A percentile compares a stretch with the other conserved stretches of the same genome.
These are phyloP conservation scores for Deroptyus accipitrinus DNA, from an alignment of 2,113 vertebrate genomes.

Conservation along the genomic window DNA sequence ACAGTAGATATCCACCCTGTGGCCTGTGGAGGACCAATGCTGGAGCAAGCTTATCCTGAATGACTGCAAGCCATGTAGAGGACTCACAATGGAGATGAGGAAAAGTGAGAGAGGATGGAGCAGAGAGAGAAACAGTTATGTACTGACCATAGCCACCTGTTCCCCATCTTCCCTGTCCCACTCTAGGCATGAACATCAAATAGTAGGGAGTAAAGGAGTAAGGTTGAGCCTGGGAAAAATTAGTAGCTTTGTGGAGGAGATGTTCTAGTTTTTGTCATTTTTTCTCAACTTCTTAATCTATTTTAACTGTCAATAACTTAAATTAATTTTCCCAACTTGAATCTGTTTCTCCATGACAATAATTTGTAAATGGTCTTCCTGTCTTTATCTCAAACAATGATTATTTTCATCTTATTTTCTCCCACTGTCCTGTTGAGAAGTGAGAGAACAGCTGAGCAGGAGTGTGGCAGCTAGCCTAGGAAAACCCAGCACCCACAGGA, in stretches of 20 bases:
- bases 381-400: not conserved
- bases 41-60: not conserved
- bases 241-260: not conserved
- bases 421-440: not conserved
- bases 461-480: not conserved
- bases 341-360: not conserved
- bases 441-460: not conserved
- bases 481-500: not conserved
- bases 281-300: not conserved
- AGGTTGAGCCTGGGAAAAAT: not conserved
- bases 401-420: not conserved
- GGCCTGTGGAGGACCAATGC: not conserved
- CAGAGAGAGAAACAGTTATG: accelerated
- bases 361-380: not conserved
- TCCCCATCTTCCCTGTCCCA: not conserved
- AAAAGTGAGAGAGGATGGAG: not conserved
- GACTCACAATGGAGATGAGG: not conserved
- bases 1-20: not conserved
- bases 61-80: not conserved
- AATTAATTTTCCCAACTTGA: not conserved
- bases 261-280: not conserved
- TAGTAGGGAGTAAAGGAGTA: not conserved
- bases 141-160: accelerated
- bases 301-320: not conserved
- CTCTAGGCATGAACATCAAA: accelerated